Conservation (phyloP, 2,113 vertebrate species). For the Meles meles region DNA sequence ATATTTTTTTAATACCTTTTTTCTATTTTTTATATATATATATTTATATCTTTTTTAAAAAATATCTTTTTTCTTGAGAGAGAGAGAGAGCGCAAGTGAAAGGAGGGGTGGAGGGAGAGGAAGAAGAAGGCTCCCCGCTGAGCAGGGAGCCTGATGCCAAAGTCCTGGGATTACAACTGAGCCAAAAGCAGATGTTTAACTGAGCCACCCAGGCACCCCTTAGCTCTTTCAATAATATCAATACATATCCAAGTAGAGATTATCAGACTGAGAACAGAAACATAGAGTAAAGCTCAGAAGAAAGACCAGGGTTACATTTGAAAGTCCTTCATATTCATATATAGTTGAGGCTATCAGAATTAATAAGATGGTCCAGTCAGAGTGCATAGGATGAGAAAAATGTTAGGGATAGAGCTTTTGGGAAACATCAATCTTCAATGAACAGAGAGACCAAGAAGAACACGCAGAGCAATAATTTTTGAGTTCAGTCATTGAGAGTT, state of each 20-base stretch:
- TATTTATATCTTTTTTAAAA: too few species aligned
- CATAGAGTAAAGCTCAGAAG: not conserved
- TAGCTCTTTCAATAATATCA: not conserved
- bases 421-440: not conserved
- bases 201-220: too few species aligned
- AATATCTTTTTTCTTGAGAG: too few species aligned
- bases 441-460: not conserved
- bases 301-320: not conserved
- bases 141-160: too few species aligned
- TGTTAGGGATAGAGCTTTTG: not conserved
- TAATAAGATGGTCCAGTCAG: not conserved
- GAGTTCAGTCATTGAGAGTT: not conserved
- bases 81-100: too few species aligned
- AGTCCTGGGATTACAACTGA: too few species aligned
- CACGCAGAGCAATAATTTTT: not conserved
- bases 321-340: not conserved
- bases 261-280: not conserved
- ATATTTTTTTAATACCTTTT: too few species aligned
- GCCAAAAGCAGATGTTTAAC: too few species aligned
- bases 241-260: not conserved
- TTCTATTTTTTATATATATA: too few species aligned
- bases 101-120: too few species aligned
- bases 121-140: too few species aligned
- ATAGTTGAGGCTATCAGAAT: not conserved
- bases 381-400: not conserved